A percentile compares a stretch with the other conserved stretches of the same genome.
Evolutionary conservation across 1,140 invertebrate genomes (phyloP).

Genomic region (Copidosoma floridanum): DNA sequence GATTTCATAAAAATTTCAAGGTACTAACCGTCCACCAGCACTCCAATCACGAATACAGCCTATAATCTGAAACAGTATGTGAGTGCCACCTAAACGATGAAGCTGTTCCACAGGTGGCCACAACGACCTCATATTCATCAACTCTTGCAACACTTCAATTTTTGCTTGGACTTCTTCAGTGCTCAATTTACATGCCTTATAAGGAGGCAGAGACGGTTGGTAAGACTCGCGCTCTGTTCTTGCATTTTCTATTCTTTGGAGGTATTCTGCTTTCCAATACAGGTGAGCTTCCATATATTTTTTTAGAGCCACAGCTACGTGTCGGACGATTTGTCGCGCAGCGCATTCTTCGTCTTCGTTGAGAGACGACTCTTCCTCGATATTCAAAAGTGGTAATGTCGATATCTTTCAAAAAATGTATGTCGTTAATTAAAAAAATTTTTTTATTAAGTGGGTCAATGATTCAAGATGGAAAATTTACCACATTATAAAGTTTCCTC

Average conservation of each 20-base stretch:
- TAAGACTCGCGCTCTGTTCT: slow-evolving; percentile 49
- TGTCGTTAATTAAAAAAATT: slow-evolving; percentile 7
- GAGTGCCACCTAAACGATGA: slow-evolving; percentile 79
- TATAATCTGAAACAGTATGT: slow-evolving; percentile 82
- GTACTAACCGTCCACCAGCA: no score
- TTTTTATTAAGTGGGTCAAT: no score
- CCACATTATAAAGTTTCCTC: slow-evolving; percentile 89
- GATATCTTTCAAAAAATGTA: slow-evolving; percentile 64
- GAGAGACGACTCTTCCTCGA: slow-evolving; percentile 68
- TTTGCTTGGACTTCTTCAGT: slow-evolving; percentile 79
- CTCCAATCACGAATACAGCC: no score
- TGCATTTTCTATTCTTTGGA: slow-evolving; percentile 64
- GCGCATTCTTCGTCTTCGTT: slow-evolving; percentile 90
- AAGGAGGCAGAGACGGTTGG: slow-evolving; percentile 58
- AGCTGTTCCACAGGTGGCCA: slow-evolving; percentile 89
- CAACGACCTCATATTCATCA: slow-evolving; percentile 70
- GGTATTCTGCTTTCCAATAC: slow-evolving; percentile 77
- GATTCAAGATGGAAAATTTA: slow-evolving; percentile 49
- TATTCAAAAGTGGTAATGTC: slow-evolving; percentile 75
- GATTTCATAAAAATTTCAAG: slow-evolving; percentile 14
- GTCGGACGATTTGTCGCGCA: slow-evolving; percentile 89
- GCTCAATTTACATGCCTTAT: slow-evolving; percentile 58
- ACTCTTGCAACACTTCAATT: slow-evolving; percentile 77
- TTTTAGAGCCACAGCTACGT: slow-evolving; percentile 88
- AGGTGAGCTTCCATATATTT: slow-evolving; percentile 92